Percentiles rank a stretch among this genome's conserved stretches.
phyloP scores from a whole-genome alignment of 2,113 vertebrate genomes.

The Crotophaga sulcirostris region DNA sequence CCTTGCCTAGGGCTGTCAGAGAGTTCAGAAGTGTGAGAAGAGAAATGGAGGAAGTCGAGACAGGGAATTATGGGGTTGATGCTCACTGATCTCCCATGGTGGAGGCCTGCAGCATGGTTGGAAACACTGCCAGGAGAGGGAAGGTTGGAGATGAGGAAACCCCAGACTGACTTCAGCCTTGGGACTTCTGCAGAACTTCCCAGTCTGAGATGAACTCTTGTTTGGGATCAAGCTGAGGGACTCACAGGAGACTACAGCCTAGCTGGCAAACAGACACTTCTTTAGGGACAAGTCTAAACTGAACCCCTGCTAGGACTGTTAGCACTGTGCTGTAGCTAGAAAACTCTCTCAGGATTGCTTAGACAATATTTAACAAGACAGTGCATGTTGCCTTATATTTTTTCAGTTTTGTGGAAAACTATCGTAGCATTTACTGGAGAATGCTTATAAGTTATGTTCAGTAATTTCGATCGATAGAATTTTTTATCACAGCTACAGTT shows the following conservation, averaged over 20 bases:
- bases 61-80: not conserved
- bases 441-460: not conserved
- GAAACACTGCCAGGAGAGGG: not conserved
- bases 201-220: not conserved
- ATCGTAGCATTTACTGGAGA: not conserved
- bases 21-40: not conserved
- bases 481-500: not conserved
- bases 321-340: not conserved
- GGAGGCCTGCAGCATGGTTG: not conserved
- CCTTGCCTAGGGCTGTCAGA: not conserved
- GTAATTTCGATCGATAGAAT: not conserved
- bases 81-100: not conserved
- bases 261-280: accelerated
- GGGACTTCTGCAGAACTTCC: not conserved
- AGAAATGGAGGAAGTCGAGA: not conserved
- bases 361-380: not conserved
- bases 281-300: not conserved
- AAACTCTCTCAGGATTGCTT: not conserved
- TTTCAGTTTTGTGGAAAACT: not conserved
- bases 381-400: not conserved
- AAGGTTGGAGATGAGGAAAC: not conserved
- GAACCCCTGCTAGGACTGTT: not conserved
- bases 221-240: accelerated
- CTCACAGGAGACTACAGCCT: not conserved
- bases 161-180: not conserved